Percentiles rank a stretch among this genome's conserved stretches.
These are phyloP conservation scores for Atherix ibis DNA, from an alignment of 2,888 invertebrate species.

Conservation along the genomic window DNA sequence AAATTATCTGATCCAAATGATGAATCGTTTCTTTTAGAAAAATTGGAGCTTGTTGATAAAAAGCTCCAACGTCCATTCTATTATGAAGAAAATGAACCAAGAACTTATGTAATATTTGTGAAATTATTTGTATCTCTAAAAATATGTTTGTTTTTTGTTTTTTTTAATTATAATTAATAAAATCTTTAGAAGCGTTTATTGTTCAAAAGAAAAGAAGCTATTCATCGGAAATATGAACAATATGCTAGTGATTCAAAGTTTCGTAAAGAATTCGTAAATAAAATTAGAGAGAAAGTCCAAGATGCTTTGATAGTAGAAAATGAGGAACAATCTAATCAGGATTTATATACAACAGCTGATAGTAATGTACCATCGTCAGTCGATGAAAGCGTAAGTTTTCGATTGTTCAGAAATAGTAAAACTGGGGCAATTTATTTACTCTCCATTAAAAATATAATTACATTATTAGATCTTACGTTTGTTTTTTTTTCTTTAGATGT, in stretches of 20 bases:
- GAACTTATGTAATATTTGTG: neutral
- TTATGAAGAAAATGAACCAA: slow-evolving; percentile 7
- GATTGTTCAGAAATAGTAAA: too few relatives aligned
- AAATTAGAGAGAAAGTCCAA: neutral
- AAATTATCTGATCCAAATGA: slow-evolving; percentile 1
- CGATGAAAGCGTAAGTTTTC: too few relatives aligned
- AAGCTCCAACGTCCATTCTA: slow-evolving; percentile 7
- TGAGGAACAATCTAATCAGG: too few relatives aligned
- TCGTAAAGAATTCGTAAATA: slow-evolving; percentile 2
- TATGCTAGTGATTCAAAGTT: slow-evolving; percentile 4
- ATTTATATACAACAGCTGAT: too few relatives aligned
- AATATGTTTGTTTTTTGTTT: neutral
- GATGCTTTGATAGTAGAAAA: too few relatives aligned
- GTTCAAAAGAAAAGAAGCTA: slow-evolving; percentile 4
- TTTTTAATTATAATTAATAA: neutral
- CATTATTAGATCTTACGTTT: too few relatives aligned
- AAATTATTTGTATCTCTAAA: neutral
- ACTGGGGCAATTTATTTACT: too few relatives aligned
- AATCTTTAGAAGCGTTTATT: slow-evolving; percentile 8
- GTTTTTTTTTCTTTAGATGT: too few relatives aligned
- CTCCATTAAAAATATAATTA: too few relatives aligned
- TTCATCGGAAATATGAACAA: slow-evolving; percentile 8
- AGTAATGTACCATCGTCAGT: too few relatives aligned
- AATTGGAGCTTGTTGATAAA: slow-evolving; percentile 9
- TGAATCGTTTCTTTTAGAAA: slow-evolving; percentile 6